Percentiles rank a stretch among this genome's conserved stretches.
Conservation (phyloP, 2,113 vertebrate genomes). For the Petaurus breviceps region DNA sequence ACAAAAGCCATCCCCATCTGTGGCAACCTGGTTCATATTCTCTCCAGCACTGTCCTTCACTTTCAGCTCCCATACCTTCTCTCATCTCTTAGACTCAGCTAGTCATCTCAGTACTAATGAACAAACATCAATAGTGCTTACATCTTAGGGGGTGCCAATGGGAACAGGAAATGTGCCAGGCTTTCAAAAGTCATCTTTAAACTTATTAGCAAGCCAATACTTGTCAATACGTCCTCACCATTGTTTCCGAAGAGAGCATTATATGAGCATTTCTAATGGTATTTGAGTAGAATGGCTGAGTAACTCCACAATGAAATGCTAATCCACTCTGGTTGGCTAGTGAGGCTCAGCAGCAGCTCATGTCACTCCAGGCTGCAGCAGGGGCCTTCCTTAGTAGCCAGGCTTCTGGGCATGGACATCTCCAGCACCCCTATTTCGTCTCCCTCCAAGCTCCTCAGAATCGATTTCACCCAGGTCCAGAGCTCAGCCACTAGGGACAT, state of each 20-base stretch:
- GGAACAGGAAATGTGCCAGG: neutral
- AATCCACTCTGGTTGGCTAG: neutral
- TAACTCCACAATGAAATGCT: neutral
- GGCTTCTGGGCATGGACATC: neutral
- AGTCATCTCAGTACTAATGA: slow-evolving; percentile 51
- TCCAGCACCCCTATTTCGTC: neutral
- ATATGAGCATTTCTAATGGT: slow-evolving; percentile 44
- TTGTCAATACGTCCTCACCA: slow-evolving; percentile 22
- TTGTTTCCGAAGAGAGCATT: slow-evolving; percentile 43
- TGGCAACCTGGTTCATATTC: slow-evolving; percentile 27
- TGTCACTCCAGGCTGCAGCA: neutral
- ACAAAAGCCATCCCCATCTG: slow-evolving; percentile 39
- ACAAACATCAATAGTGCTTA: slow-evolving; percentile 40
- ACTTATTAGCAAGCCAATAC: slow-evolving; percentile 37
- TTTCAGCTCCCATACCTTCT: slow-evolving; percentile 35
- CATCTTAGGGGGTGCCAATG: neutral
- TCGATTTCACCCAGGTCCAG: neutral
- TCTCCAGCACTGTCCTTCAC: slow-evolving; percentile 34
- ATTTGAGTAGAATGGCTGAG: slow-evolving; percentile 35
- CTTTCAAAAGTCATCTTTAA: neutral
- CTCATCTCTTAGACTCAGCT: slow-evolving; percentile 31
- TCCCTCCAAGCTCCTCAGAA: neutral
- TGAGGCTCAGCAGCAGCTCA: neutral
- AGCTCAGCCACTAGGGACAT: neutral
- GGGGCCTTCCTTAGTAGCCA: neutral